Conservation (phyloP, 2,797 vertebrate species). For the Hirundo rustica region DNA sequence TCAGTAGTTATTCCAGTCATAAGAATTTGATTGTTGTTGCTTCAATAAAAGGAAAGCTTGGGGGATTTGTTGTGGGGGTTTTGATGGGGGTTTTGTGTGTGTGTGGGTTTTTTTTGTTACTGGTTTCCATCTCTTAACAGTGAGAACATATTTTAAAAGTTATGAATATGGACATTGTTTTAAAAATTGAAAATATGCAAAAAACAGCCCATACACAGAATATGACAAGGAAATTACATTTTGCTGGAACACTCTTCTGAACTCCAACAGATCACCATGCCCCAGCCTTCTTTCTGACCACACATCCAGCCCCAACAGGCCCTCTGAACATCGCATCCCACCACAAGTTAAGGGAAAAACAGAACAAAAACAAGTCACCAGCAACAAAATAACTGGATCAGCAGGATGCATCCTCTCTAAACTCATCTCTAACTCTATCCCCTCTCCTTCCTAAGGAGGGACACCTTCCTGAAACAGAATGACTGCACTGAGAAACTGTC, state of each 20-base stretch:
- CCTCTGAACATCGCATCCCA: background rate
- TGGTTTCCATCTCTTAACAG: slow-evolving; percentile 65
- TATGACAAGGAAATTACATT: slow-evolving; percentile 50
- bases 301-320: background rate
- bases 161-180: slow-evolving; percentile 73
- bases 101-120: background rate
- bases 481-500: background rate
- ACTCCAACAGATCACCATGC: background rate
- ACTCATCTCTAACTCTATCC: background rate
- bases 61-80: background rate
- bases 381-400: background rate
- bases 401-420: background rate
- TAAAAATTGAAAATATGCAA: slow-evolving; percentile 70
- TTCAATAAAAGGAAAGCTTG: slow-evolving; percentile 56
- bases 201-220: slow-evolving; percentile 59
- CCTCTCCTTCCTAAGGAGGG: background rate
- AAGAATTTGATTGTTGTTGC: slow-evolving; percentile 42
- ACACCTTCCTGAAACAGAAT: background rate
- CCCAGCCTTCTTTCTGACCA: background rate
- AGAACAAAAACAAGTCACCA: background rate
- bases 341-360: background rate
- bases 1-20: slow-evolving; percentile 20
- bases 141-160: slow-evolving; percentile 58
- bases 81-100: background rate
- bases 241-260: background rate